Evolutionary conservation across 1,140 invertebrate genomes (phyloP), one percentile per base, ranked within the genome.

Genomic region (Parapsyche elsis): DNA sequence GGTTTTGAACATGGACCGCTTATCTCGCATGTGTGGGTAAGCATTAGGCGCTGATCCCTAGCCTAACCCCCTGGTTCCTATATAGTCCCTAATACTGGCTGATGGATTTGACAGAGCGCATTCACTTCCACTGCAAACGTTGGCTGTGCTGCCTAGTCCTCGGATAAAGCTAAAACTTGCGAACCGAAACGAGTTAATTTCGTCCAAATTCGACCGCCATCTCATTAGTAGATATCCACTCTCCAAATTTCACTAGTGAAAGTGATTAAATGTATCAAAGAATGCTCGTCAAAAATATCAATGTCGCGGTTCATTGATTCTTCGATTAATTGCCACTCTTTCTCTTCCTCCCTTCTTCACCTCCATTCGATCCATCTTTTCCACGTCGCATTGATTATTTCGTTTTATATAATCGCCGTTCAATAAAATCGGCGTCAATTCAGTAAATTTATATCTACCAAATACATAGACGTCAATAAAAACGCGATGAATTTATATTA

Each of bases 21-120:
- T 76, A 53, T 53, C 38, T 45, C 80, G 74, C 79, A 80, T 80
- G 79, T 59, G 79, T 64, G 59, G 64, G 44, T 74, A 74, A 80
- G 71, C 75, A 81, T 77, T 76, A 74, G 61, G 57, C 64, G 45
- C 61, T 81, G 76, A 81, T 81, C 80, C 75, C 24, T 26, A 26
- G 12, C 24, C 16, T 16, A 44, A 76, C 16, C 46, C 76, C 45
- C 44, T 10, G 53, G 49, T 19, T 23, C 64, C 19, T 12, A 61
- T 16, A 19, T 74, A 30, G 73, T 57, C n/a, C 46, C 44, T 77
- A 77, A 77, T 77, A 12, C 76, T 30, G 14, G 24, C n/a, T 77
- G 76, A 77, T 77, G 76, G 76, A 77, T 77, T 77, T 77, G 76
- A 77, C 76, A 77, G 76, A 53, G 38, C 49, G 49, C 16, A 53